Evolutionary conservation across 2,888 invertebrate genomes (phyloP).

Genomic region (Drosophila kanekoi): DNA sequence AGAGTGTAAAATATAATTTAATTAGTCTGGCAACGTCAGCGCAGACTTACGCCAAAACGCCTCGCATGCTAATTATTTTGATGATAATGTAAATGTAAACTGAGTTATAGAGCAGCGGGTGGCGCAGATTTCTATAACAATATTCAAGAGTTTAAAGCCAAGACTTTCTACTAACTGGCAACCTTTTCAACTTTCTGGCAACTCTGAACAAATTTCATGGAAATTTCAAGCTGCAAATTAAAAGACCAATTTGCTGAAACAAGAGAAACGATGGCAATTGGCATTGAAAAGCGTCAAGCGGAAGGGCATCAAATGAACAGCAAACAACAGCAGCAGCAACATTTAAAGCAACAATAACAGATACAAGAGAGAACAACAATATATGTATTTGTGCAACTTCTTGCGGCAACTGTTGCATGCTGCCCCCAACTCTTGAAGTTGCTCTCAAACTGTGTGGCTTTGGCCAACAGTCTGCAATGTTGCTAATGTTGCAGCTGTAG

Average conservation of each 20-base stretch:
- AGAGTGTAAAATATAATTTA: slow-evolving; percentile 61
- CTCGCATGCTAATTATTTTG: slow-evolving; percentile 41
- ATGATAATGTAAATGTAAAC: slow-evolving; percentile 17
- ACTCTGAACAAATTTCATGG: not conserved
- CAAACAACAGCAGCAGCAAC: slow-evolving; percentile 5
- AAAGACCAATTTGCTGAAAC: slow-evolving; percentile 5
- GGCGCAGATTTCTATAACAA: not conserved
- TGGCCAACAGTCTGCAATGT: slow-evolving; percentile 29
- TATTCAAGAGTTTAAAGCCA: not conserved
- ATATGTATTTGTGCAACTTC: slow-evolving; percentile 17
- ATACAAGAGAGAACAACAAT: not conserved
- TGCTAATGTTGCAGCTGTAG: slow-evolving; percentile 36
- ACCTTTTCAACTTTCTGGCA: not conserved
- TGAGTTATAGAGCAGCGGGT: not conserved
- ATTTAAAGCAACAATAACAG: slow-evolving; percentile 5
- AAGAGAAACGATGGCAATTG: slow-evolving; percentile 22
- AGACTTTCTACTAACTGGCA: too few relatives aligned
- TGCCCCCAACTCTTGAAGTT: slow-evolving; percentile 3
- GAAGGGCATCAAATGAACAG: slow-evolving; percentile 15
- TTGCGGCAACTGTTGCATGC: slow-evolving; percentile 22
- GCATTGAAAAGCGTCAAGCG: slow-evolving; percentile 18
- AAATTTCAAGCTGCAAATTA: not conserved
- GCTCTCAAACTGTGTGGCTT: slow-evolving; percentile 31
- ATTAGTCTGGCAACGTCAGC: slow-evolving; percentile 65
- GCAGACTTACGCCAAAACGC: slow-evolving; percentile 22